Conservation (phyloP, 2,797 vertebrate species). For the Triplophysa bombifrons region DNA sequence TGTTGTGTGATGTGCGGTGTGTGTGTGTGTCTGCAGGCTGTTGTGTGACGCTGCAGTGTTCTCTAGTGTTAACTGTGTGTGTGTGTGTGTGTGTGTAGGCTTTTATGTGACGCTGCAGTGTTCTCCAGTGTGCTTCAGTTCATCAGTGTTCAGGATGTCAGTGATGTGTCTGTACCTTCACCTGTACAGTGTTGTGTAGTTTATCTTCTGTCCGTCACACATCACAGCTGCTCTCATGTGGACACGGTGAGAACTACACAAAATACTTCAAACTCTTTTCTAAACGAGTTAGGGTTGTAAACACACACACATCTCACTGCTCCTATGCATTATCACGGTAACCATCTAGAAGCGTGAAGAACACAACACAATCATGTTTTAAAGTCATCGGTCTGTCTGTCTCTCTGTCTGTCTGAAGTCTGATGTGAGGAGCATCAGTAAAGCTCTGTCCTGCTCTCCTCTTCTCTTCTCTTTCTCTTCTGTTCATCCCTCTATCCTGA, state of each 20-base stretch:
- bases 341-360: neutral
- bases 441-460: slow-evolving; percentile 71
- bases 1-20: slow-evolving; percentile 66
- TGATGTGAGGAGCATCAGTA: slow-evolving; percentile 77
- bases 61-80: too few species aligned
- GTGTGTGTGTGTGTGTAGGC: too few species aligned
- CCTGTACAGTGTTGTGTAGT: slow-evolving; percentile 82
- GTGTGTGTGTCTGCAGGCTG: too few species aligned
- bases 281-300: too few species aligned
- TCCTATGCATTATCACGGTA: too few species aligned
- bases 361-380: neutral
- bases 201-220: slow-evolving; percentile 87
- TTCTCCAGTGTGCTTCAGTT: slow-evolving; percentile 73
- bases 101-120: too few species aligned
- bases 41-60: slow-evolving; percentile 62
- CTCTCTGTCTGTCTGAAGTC: slow-evolving; percentile 54
- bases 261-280: too few species aligned
- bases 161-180: slow-evolving; percentile 70
- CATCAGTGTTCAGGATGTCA: slow-evolving; percentile 80
- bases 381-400: neutral
- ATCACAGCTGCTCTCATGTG: slow-evolving; percentile 53
- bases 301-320: too few species aligned
- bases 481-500: slow-evolving; percentile 84
- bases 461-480: slow-evolving; percentile 80
- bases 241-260: slow-evolving; percentile 37